A percentile compares a stretch with the other conserved stretches of the same genome.
phyloP scores from a whole-genome alignment of 2,888 invertebrate species.

The Cerastoderma edule region DNA sequence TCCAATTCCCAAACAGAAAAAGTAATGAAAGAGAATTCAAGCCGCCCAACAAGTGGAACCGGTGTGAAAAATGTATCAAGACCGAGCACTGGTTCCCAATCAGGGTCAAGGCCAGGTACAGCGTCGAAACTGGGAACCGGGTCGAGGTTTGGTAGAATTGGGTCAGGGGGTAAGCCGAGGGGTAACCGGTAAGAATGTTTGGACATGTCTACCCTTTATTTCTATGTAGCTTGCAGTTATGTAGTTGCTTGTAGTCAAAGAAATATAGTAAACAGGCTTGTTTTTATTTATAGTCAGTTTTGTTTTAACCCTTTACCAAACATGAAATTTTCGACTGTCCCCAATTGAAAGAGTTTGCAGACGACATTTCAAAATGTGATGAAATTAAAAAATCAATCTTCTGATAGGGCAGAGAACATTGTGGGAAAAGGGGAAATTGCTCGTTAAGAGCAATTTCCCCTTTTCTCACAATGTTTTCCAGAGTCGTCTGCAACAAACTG shows the following conservation, averaged over 20 bases:
- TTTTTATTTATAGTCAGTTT: too few species aligned
- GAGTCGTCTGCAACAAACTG: too few species aligned
- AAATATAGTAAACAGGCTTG: too few species aligned
- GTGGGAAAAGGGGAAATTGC: too few species aligned
- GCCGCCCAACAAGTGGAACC: neutral
- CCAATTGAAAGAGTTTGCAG: too few species aligned
- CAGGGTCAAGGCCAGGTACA: constrained; percentile 26
- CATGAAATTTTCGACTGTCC: too few species aligned
- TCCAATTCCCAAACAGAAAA: neutral
- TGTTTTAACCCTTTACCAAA: too few species aligned
- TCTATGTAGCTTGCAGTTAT: neutral
- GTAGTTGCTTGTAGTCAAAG: neutral
- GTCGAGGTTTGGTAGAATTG: constrained; percentile 16
- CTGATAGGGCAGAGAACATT: too few species aligned
- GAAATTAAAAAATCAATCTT: too few species aligned
- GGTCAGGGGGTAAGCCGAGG: constrained; percentile 17
- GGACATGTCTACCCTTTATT: neutral
- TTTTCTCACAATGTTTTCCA: too few species aligned
- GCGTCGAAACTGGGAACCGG: constrained; percentile 28
- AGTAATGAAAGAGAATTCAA: neutral
- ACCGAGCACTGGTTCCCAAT: constrained; percentile 22
- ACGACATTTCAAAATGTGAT: too few species aligned
- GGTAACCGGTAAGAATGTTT: constrained; percentile 21
- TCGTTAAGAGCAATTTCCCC: too few species aligned
- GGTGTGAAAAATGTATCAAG: constrained; percentile 10